phyloP scores from a whole-genome alignment of 2,888 invertebrate genomes.

The Hemistola chrysoprasaria region DNA sequence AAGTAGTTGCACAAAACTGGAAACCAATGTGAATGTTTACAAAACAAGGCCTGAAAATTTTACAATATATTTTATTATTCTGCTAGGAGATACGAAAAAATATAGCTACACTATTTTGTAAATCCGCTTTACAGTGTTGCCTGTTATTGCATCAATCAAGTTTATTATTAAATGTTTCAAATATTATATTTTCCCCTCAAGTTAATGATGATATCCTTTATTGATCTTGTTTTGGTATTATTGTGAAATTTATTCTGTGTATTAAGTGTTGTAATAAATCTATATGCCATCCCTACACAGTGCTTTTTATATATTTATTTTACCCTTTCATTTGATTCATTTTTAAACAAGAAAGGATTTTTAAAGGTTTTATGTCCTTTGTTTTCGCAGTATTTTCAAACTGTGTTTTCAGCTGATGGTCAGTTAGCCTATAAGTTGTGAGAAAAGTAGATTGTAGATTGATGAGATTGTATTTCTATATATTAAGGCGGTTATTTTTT shows the following conservation, averaged over 20 bases:
- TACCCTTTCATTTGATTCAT: no score
- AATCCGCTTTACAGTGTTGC: slow-evolving; percentile 9
- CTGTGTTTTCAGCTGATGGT: no score
- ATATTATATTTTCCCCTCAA: slow-evolving; percentile 9
- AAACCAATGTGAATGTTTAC: slow-evolving; percentile 1
- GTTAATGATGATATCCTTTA: not conserved
- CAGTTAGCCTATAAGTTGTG: no score
- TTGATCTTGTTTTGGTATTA: slow-evolving; percentile 21
- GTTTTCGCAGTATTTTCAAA: no score
- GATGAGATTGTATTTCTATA: no score
- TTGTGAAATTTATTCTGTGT: slow-evolving; percentile 11
- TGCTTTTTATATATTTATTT: slow-evolving; percentile 7
- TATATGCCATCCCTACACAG: slow-evolving; percentile 35
- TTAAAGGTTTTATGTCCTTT: no score
- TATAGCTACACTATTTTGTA: slow-evolving; percentile 20
- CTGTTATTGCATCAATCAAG: slow-evolving; percentile 10
- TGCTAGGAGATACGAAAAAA: slow-evolving; percentile 33
- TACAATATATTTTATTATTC: slow-evolving; percentile 14
- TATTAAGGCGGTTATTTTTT: no score
- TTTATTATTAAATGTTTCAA: slow-evolving; percentile 5
- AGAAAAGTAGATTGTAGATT: no score
- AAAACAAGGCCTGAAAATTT: slow-evolving; percentile 6
- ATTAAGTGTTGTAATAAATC: slow-evolving; percentile 46
- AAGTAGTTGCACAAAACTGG: not conserved
- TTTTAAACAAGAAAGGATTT: no score